phyloP scores from a whole-genome alignment of 2,888 invertebrate genomes.

The Apamea sordens region DNA sequence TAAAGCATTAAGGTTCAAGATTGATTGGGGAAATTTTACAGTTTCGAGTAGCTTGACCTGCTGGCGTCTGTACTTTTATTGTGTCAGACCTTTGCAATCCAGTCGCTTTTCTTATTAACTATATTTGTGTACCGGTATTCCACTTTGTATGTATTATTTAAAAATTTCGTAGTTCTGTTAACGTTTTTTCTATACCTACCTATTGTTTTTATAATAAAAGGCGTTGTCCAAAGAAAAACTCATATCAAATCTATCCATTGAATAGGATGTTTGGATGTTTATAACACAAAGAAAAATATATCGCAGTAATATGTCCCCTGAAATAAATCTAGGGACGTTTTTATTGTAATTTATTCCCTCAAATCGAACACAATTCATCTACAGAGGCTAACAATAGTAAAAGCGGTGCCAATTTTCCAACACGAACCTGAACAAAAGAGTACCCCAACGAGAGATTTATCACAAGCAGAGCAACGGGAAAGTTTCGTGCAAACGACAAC shows the following conservation, averaged over 20 bases:
- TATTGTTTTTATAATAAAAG: constrained; percentile 4
- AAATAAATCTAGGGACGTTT: constrained; percentile 57
- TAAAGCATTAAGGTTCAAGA: too few species aligned
- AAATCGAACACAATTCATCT: constrained; percentile 70
- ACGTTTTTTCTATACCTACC: not conserved
- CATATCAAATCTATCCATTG: constrained; percentile 7
- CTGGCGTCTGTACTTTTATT: too few species aligned
- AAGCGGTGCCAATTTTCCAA: constrained; percentile 72
- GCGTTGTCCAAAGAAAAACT: constrained; percentile 7
- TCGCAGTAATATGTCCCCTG: constrained; percentile 47
- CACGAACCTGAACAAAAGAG: constrained; percentile 72
- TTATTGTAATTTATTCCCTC: constrained; percentile 62
- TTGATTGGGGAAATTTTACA: too few species aligned
- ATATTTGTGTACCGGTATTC: constrained; percentile 58
- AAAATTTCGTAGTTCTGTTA: not conserved
- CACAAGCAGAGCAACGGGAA: constrained; percentile 71
- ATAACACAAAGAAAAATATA: constrained; percentile 55
- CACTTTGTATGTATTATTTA: not conserved
- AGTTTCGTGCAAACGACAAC: constrained; percentile 68
- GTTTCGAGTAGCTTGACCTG: too few species aligned
- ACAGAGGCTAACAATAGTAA: constrained; percentile 70
- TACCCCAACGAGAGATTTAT: constrained; percentile 73
- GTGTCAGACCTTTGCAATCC: not conserved
- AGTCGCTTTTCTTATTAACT: constrained; percentile 1
- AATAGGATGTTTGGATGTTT: constrained; percentile 25